Conservation (phyloP, 2,888 invertebrate genomes). For the Pristionchus arcanus region DNA sequence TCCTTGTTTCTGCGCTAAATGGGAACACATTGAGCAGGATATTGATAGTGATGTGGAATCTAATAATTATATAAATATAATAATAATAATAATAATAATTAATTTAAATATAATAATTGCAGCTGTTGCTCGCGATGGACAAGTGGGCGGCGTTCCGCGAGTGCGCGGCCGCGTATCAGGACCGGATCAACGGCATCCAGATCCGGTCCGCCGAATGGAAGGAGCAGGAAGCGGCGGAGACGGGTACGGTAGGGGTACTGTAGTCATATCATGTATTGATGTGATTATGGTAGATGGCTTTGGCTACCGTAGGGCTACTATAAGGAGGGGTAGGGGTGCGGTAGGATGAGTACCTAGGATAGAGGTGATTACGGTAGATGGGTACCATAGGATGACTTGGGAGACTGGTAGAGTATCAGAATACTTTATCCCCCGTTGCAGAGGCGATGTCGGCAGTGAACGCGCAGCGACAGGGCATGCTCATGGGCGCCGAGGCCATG, state of each 20-base stretch:
- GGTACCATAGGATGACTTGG: too few relatives aligned
- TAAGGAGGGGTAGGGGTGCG: background rate
- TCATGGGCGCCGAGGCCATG: constrained; percentile 2
- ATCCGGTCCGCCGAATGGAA: background rate
- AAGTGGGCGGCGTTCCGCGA: background rate
- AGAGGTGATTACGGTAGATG: too few relatives aligned
- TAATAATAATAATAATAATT: background rate
- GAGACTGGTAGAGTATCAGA: background rate
- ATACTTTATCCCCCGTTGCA: background rate
- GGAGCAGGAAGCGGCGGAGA: background rate
- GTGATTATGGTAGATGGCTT: too few relatives aligned
- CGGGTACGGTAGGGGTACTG: background rate
- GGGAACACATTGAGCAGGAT: too few relatives aligned
- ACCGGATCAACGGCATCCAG: background rate
- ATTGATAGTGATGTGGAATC: too few relatives aligned
- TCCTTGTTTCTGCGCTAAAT: too few relatives aligned
- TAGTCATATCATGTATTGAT: background rate
- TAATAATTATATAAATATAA: background rate
- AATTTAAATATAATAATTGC: background rate
- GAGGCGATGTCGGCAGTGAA: background rate
- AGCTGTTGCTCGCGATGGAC: background rate
- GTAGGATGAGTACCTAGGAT: background rate
- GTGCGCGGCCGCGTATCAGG: background rate
- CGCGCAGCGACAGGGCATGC: background rate
- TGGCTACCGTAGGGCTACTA: background rate